Evolutionary conservation across 2,113 vertebrate species (phyloP), one percentile per base, ranked within the genome.

Genomic region (Anarrhichthys ocellatus): DNA sequence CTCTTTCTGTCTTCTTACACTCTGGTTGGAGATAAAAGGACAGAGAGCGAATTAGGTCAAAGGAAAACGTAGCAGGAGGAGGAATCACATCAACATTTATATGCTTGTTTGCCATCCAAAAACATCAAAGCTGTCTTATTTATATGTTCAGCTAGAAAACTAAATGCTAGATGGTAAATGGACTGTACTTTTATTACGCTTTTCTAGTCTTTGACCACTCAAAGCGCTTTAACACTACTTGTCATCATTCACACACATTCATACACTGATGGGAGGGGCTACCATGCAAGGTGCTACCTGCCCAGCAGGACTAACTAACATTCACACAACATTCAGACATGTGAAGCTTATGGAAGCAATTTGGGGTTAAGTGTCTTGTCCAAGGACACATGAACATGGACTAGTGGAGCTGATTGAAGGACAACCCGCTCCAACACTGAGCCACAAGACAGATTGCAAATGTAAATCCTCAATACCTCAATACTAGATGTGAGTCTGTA

Each of bases 1-100:
- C 95, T 32, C 86, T 80, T 48, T 95, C 91, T 5, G 88, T 94
- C 84, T 84, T 95, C 82, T 91, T 92, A 87, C 96, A 97, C 0
- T 82, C 95, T 96, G 81, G 14, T 62, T 68, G n/a, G 22, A 83
- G 74, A 80, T 11, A 74, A 61, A 76, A 76, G 2, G 1, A 40
- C 2, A 65, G 29, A 42, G 15, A 24, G n/a, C 13, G 2, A 20
- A 52, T 22, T 5, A 18, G 48, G 48, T 52, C 18, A 52, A 5
- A 52, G 48, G 48, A 7, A 52, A 18, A 22, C 15, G 1, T 0
- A 6, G 44, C 14, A 17, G 14, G 44, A 17, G 14, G 44, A 17
- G 15, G 44, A 46, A 46, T 46, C 44, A 46, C 44, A 15, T 17
- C 48, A 52, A 52, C 2, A 52, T 52, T 2, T 9, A 20, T 52